phyloP scores from a whole-genome alignment of 2,113 vertebrate species.

The Pao palembangensis region DNA sequence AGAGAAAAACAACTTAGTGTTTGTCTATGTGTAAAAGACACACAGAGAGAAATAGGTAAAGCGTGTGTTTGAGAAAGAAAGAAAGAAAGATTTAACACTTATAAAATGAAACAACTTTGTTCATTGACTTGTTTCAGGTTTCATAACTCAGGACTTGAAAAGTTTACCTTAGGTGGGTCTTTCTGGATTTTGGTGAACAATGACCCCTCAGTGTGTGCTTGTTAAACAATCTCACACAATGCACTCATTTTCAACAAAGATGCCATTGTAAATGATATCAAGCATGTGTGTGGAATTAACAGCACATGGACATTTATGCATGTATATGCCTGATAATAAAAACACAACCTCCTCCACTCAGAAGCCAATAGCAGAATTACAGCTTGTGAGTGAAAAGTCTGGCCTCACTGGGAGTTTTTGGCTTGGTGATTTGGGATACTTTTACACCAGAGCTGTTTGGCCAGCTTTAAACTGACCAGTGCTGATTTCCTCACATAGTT shows the following conservation, averaged over 20 bases:
- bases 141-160: conserved; percentile 45
- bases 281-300: conserved; percentile 7
- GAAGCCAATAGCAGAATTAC: conserved; percentile 6
- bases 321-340: conserved; percentile 32
- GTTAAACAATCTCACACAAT: conserved; percentile 48
- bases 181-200: conserved; percentile 66
- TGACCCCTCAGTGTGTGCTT: conserved; percentile 61
- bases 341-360: conserved; percentile 17
- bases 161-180: conserved; percentile 54
- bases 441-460: background rate
- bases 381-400: background rate
- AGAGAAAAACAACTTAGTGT: no score
- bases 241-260: conserved; percentile 54
- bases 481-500: no score
- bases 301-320: conserved; percentile 27
- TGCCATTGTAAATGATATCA: conserved; percentile 56
- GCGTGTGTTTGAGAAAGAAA: no score
- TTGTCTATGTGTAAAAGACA: no score
- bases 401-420: background rate
- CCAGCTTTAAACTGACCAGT: no score
- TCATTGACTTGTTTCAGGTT: conserved; percentile 7
- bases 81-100: no score
- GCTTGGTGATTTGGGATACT: background rate
- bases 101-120: conserved; percentile 30
- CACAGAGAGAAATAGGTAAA: no score